Evolutionary conservation across 1,140 invertebrate species (phyloP), one percentile per base, ranked within the genome.

Genomic region (Drosophila erecta): DNA sequence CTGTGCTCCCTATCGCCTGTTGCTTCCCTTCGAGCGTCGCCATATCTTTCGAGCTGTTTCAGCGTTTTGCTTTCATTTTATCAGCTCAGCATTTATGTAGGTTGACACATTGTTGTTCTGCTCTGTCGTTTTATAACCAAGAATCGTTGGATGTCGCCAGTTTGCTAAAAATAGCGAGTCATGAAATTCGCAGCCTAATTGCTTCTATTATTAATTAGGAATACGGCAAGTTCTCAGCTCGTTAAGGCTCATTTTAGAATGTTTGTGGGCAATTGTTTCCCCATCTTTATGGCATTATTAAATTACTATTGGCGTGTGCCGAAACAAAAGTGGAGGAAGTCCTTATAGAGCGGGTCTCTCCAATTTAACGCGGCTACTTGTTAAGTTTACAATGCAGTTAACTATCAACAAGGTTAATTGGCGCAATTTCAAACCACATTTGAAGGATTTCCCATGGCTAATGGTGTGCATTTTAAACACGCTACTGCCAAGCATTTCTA

Each of bases 161-260:
- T 44, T 40, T 37, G 53, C 60, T 75, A 65, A 41, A 76, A 37
- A 76, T 76, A 75, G 71, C 46, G 53, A 38, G 22, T 54, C 69
- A 40, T 61, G 49, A 46, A 60, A 61, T 40, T 61, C 35, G 33
- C 41, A 60, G 38, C 33, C 30, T 61, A 60, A 61, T 61, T 44
- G 55, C 72, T 35, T 17, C 38, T 60, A 62, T 70, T 76, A 72
- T 61, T 69, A 78, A 76, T 55, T 70, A 76, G 37, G 41, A 33
- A 66, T 56, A 35, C 46, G 43, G 40, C 37, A 50, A 37, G 53
- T 59, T 78, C 51, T 44, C 51, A 46, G 57, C 17, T 55, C 20
- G 53, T 55, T 60, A 76, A 24, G 41, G 46, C 38, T 30, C 33
- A 55, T 53, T 49, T 58, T 59, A 33, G 59, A 50, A 41, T 65